Conservation (phyloP, 1,140 invertebrate species). For the Bombus picipes region DNA sequence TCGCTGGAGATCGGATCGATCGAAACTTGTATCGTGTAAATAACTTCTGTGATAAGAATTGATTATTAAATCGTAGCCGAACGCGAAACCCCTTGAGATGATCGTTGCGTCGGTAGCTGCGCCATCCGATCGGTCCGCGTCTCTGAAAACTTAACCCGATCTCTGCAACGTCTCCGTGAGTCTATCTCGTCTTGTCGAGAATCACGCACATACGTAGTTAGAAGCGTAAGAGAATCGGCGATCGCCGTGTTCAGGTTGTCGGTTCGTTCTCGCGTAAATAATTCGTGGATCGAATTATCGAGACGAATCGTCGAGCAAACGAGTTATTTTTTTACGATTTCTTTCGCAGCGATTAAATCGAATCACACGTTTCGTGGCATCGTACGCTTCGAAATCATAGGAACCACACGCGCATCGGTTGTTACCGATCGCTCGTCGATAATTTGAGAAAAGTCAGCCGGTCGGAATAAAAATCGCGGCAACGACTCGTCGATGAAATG, state of each 20-base stretch:
- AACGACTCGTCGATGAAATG: background rate
- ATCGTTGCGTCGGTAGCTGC: conserved; percentile 19
- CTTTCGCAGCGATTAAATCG: background rate
- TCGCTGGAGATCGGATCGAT: conserved; percentile 12
- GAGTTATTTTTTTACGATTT: conserved; percentile 6
- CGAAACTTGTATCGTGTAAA: conserved; percentile 63
- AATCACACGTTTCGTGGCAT: background rate
- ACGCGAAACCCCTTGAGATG: conserved; percentile 62
- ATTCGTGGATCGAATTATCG: conserved; percentile 27
- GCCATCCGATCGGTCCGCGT: conserved; percentile 17
- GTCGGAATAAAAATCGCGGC: background rate
- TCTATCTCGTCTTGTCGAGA: background rate
- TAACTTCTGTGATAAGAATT: conserved; percentile 73
- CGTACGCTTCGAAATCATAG: background rate
- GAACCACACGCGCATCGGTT: background rate
- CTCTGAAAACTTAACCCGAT: no score
- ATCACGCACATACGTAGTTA: conserved; percentile 17
- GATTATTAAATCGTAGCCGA: conserved; percentile 67
- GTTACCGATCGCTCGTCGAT: background rate
- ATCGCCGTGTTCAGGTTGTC: background rate
- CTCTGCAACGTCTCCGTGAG: background rate
- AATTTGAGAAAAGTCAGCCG: background rate
- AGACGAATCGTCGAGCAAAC: background rate
- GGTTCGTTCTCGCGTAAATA: background rate
- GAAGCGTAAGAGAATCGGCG: background rate